Evolutionary conservation across 2,113 vertebrate species (phyloP), one percentile per base, ranked within the genome.

Genomic region (Gallinago media): DNA sequence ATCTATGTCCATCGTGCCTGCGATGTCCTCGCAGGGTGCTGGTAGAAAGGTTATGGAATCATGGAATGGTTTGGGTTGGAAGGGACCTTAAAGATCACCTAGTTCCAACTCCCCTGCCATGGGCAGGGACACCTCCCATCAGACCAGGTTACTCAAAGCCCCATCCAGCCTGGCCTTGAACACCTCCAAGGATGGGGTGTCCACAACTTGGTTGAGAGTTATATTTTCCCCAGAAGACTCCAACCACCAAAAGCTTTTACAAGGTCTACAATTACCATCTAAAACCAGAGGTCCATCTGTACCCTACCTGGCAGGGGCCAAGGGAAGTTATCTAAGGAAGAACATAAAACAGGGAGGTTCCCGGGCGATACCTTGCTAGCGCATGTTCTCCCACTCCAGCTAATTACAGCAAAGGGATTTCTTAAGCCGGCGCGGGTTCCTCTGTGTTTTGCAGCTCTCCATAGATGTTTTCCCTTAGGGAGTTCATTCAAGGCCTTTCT

Each of bases 401-500:
- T 73, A 73, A 82, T 47, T 18, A 34, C 38, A 74, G 50, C 59
- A 47, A 59, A 34, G 0, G 9, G 17, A 34, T 74, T 91, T 82
- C 38, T 74, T 13, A 18, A 47, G 32, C 46, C 4, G 6, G 20
- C 0, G 0, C 32, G 0, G 3, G 11, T n/a, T 36, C 31, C 56
- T 65, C 38, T n/a, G 52, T 54, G 59, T 44, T 79, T 47, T 65
- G 38, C 40, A 65, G 42, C 56, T 79, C 88, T 32, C 34, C 31
- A 2, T 5, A n/a, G 42, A 58, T 0, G 0, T 49, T 83, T n/a
- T 85, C 70, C 58, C 58, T 49, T 58, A 0, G 0, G 44, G 40
- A 93, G 90, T 62, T 78, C 49, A 92, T n/a, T 31, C 0, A 3
- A 93, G 50, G 32, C 72, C 49, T 58, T 79, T 90, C 59, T 92